phyloP scores from a whole-genome alignment of 2,888 invertebrate genomes.

The Trichogramma dendrolimi region DNA sequence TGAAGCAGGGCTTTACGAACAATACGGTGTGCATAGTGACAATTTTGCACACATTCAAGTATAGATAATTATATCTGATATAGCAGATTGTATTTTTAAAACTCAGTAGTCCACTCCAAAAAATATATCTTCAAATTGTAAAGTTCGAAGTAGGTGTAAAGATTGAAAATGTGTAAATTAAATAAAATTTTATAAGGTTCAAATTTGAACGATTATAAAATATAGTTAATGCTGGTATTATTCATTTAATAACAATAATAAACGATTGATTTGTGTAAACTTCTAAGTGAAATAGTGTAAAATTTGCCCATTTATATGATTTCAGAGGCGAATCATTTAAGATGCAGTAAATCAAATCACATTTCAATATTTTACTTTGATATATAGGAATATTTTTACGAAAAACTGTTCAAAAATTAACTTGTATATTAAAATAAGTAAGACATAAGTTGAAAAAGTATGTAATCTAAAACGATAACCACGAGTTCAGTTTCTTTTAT shows the following conservation, averaged over 20 bases:
- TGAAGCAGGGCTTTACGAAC: conserved; percentile 4
- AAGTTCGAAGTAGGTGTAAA: not conserved
- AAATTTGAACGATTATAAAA: not conserved
- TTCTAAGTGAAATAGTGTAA: not conserved
- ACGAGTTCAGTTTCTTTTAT: too few species aligned
- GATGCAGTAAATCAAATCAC: too few species aligned
- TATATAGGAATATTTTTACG: too few species aligned
- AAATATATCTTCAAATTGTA: not conserved
- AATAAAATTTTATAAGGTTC: not conserved
- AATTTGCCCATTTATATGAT: not conserved
- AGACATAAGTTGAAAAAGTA: too few species aligned
- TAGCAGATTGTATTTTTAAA: not conserved
- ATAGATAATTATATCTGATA: not conserved
- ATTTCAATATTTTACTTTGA: too few species aligned
- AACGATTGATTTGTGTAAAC: not conserved
- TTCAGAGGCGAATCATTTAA: too few species aligned
- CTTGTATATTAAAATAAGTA: too few species aligned
- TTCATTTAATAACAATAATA: not conserved
- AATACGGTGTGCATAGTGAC: not conserved
- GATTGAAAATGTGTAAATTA: not conserved
- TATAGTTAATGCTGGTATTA: not conserved
- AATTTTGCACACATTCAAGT: conserved; percentile 2
- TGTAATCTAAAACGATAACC: too few species aligned
- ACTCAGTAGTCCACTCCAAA: not conserved
- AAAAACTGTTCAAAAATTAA: too few species aligned